A percentile compares a stretch with the other conserved stretches of the same genome.
These are phyloP conservation scores for Plagodis pulveraria DNA, from an alignment of 2,888 invertebrate genomes.

Conservation along the genomic window DNA sequence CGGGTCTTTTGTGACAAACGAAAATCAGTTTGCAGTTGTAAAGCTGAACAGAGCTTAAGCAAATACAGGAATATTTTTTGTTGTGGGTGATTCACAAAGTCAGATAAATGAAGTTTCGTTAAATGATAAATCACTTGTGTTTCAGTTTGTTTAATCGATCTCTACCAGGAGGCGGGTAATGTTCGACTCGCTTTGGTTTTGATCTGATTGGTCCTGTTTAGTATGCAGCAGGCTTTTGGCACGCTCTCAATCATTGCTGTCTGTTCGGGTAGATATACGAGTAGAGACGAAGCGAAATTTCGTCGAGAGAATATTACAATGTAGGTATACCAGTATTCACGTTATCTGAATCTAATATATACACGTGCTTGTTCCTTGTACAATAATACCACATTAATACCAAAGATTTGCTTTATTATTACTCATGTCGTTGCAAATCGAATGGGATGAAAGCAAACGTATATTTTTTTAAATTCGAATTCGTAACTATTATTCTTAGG, in stretches of 20 bases:
- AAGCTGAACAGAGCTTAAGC: constrained; percentile 5
- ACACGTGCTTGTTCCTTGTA: too few species aligned
- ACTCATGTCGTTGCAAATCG: too few species aligned
- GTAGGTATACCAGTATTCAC: too few species aligned
- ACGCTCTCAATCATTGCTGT: constrained; percentile 22
- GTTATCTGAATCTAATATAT: too few species aligned
- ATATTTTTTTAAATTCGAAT: too few species aligned
- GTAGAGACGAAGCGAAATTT: constrained; percentile 7
- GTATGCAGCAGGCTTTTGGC: constrained; percentile 20
- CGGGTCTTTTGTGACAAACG: constrained; percentile 21
- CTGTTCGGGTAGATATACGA: not conserved
- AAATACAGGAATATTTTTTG: constrained; percentile 8
- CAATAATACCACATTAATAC: too few species aligned
- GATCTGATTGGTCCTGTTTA: constrained; percentile 42
- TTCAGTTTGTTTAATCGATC: constrained; percentile 44
- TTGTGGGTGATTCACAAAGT: constrained; percentile 6
- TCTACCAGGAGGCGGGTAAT: constrained; percentile 26
- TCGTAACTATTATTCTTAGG: too few species aligned
- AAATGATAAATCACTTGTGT: constrained; percentile 34
- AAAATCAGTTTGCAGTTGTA: constrained; percentile 14
- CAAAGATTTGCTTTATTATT: too few species aligned
- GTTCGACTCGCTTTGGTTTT: constrained; percentile 3
- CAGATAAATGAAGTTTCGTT: constrained; percentile 22
- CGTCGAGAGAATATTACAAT: not conserved
- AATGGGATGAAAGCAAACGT: too few species aligned